These are phyloP conservation scores for Helogale parvula DNA, from an alignment of 2,113 vertebrate genomes.

Conservation along the genomic window DNA sequence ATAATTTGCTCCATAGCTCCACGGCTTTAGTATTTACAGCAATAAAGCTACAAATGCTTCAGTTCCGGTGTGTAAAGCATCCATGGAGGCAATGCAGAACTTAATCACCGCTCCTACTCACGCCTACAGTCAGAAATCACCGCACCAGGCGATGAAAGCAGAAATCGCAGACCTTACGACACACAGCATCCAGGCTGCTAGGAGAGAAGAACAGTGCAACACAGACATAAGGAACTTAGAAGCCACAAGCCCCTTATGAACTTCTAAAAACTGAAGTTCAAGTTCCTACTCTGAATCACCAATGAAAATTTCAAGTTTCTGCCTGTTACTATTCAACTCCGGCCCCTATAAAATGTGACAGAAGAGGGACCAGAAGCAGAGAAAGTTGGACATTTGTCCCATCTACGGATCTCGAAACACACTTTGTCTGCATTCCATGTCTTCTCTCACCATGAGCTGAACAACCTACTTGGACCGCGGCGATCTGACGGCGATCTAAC, in stretches of 20 bases:
- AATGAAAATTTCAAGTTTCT: neutral
- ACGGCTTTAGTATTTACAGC: neutral
- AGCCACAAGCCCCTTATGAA: neutral
- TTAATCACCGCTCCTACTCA: neutral
- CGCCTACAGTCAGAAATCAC: neutral
- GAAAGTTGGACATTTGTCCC: neutral
- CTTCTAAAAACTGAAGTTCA: neutral
- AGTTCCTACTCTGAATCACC: neutral
- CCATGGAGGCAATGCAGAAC: neutral
- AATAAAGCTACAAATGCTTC: neutral
- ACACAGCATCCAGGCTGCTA: neutral
- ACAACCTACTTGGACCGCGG: fast-evolving
- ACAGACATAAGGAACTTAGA: neutral
- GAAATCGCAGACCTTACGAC: neutral
- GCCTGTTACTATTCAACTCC: neutral
- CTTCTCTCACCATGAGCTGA: neutral
- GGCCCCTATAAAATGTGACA: neutral
- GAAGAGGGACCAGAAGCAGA: neutral
- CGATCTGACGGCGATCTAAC: neutral
- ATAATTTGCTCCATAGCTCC: neutral
- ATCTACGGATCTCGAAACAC: neutral
- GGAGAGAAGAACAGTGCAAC: neutral
- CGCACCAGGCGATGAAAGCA: neutral
- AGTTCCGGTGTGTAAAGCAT: neutral
- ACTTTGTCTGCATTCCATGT: neutral